These are phyloP conservation scores for Varanus komodoensis DNA, from an alignment of 2,113 vertebrate species.

Conservation along the genomic window DNA sequence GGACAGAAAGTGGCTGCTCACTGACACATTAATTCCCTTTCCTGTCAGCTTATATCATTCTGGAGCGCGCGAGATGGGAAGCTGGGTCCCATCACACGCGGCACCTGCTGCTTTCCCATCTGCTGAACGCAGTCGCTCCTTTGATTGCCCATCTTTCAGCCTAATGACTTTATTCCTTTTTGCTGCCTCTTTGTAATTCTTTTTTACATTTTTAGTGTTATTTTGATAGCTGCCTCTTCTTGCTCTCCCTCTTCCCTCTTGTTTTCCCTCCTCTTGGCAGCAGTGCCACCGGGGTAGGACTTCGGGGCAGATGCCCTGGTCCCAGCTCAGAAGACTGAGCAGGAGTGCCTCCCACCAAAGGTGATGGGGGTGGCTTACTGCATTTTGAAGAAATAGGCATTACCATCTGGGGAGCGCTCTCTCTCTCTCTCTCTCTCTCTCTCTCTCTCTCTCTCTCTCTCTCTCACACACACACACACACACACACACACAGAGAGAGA, in stretches of 20 bases:
- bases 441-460: too few species aligned
- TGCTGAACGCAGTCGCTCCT: slow-evolving; percentile 80
- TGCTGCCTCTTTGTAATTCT: slow-evolving; percentile 70
- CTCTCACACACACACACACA: too few species aligned
- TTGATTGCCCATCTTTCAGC: slow-evolving; percentile 86
- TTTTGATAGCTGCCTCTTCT: slow-evolving; percentile 66
- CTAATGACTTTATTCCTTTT: slow-evolving; percentile 81
- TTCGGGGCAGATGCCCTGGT: not conserved
- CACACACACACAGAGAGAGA: too few species aligned
- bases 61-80: slow-evolving; percentile 86
- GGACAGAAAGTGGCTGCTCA: slow-evolving; percentile 85
- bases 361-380: not conserved
- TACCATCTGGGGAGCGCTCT: not conserved
- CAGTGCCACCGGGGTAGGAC: not conserved
- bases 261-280: slow-evolving; percentile 28
- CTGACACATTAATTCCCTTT: slow-evolving; percentile 85
- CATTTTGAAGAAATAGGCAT: not conserved
- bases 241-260: slow-evolving; percentile 52
- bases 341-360: too few species aligned
- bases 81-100: slow-evolving; percentile 81
- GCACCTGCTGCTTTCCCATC: slow-evolving; percentile 98
- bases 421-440: too few species aligned
- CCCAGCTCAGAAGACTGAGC: not conserved
- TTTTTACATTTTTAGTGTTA: slow-evolving; percentile 74
- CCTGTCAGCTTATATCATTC: slow-evolving; percentile 92